Base-by-base conservation (phyloP, 1,140 invertebrate species). In the Trichoplusia ni region DNA sequence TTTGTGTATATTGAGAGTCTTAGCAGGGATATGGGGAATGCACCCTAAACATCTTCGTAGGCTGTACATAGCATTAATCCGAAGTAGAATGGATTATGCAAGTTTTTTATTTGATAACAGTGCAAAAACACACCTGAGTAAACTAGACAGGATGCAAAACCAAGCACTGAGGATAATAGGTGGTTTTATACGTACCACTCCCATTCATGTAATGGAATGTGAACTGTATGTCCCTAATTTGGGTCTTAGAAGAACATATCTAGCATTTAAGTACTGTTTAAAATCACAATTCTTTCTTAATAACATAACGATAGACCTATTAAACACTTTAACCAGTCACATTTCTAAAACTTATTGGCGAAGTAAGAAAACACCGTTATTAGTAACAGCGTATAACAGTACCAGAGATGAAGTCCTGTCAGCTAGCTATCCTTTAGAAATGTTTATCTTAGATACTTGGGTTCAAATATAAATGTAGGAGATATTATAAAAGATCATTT, bases 61-160 rank as follows among this genome's bases (percentile, higher is more conserved):
- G 13, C 37, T 67, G 9, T 67, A 67, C 33, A 47, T 67, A 11
- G 27, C 64, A 11, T 19, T 67, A 16, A 64, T 69, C 8, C 47
- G 67, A 38, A 59, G 42, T 62, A 54, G 60, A 18, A 18, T 63
- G 8, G 69, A 71, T 44, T 67, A 67, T 42, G 64, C 29, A 19
- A 54, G 60, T 47, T 67, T 63, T 23, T 29, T 71, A 37, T 56
- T 40, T 42, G 51, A 58, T 11, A 65, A 18, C 13, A 59, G 56
- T 44, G 60, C 60, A 7, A 64, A 60, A 13, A 42, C 29, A 25
- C 29, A 71, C 23, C 0, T 64, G 6, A 18, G 11, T 18, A 71
- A 67, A 64, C 21, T 71, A 25, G 69, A 71, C 21, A 65, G 58
- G 53, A 19, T 69, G 23, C 62, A 70, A 60, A 70, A 70, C 42